phyloP scores from a whole-genome alignment of 2,888 invertebrate species.

The Stenodema calcarata region DNA sequence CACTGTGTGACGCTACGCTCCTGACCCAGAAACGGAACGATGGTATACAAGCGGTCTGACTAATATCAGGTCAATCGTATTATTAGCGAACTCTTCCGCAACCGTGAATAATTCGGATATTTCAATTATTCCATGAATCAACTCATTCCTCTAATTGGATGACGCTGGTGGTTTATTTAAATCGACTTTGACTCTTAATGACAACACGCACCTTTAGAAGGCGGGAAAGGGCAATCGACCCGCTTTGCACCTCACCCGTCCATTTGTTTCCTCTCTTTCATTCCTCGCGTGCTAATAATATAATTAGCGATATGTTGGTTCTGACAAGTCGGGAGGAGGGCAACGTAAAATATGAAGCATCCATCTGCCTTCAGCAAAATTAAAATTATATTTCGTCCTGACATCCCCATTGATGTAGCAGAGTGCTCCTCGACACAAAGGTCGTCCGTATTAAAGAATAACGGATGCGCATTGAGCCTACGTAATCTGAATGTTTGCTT shows the following conservation, averaged over 20 bases:
- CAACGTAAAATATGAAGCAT: no score
- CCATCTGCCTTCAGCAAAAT: no score
- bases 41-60: no score
- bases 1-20: no score
- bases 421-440: no score
- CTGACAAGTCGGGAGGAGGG: neutral
- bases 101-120: neutral
- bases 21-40: no score
- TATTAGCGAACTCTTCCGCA: neutral
- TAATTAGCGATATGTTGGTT: neutral
- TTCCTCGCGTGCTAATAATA: neutral
- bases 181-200: neutral
- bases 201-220: neutral
- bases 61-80: neutral
- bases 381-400: no score
- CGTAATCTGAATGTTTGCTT: no score
- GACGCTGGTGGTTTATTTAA: neutral
- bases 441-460: no score
- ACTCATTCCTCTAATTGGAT: neutral
- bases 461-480: no score
- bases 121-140: neutral
- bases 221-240: neutral
- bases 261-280: neutral
- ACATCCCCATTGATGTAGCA: no score
- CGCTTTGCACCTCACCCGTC: neutral